Percentiles rank a stretch among this genome's conserved stretches.
Evolutionary conservation across 37 sponge, comb jelly and placozoan genomes (phyloP).

Genomic region (Hormiphora californensis): DNA sequence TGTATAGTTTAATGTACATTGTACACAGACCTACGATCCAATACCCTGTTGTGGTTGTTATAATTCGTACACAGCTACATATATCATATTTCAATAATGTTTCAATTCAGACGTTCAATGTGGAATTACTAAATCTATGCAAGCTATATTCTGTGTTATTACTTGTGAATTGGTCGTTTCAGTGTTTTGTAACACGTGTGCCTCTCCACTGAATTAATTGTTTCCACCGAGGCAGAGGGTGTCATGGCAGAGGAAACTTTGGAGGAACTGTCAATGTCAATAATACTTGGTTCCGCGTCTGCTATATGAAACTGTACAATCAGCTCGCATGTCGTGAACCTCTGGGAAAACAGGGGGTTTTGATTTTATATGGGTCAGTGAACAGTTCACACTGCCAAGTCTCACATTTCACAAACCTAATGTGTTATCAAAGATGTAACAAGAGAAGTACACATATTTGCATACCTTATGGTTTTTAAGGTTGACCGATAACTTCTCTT

Average conservation of each 20-base stretch:
- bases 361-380: neutral
- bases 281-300: conserved; percentile 33
- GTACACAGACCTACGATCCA: no score
- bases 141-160: neutral
- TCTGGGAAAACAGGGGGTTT: neutral
- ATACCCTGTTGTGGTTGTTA: no score
- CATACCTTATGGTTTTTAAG: conserved; percentile 20
- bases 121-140: no score
- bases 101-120: no score
- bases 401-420: no score
- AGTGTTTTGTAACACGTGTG: neutral
- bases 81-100: no score
- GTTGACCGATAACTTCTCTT: conserved; percentile 10
- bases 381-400: neutral
- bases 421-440: neutral
- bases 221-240: conserved; percentile 19
- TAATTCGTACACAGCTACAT: no score
- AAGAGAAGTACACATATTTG: neutral
- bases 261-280: conserved; percentile 2
- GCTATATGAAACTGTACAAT: neutral
- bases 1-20: no score
- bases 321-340: neutral
- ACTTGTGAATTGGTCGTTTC: conserved; percentile 31
- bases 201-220: conserved; percentile 35
- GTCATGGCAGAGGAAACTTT: neutral